These are phyloP conservation scores for Propithecus perrieri DNA, from an alignment of 2,797 vertebrate genomes.

Conservation along the genomic window DNA sequence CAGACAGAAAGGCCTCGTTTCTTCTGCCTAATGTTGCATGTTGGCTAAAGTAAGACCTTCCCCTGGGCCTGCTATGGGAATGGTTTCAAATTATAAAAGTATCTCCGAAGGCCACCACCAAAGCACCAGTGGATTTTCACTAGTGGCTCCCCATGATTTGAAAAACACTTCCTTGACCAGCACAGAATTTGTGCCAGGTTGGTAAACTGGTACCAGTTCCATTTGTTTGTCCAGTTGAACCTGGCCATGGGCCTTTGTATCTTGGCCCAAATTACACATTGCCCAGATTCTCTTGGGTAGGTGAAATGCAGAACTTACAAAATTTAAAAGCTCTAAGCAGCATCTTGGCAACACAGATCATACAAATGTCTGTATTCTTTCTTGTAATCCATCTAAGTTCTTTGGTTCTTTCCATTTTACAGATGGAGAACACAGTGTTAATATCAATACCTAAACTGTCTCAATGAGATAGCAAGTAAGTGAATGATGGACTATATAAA, in stretches of 20 bases:
- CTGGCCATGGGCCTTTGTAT: slow-evolving; percentile 1
- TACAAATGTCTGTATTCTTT: slow-evolving; percentile 18
- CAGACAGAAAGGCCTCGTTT: slow-evolving; percentile 63
- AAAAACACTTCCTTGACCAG: slow-evolving; percentile 65
- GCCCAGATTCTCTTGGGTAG: not conserved
- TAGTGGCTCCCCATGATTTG: slow-evolving; percentile 45
- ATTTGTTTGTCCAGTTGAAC: slow-evolving; percentile 49
- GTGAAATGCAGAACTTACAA: slow-evolving; percentile 3
- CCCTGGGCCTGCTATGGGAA: slow-evolving; percentile 55
- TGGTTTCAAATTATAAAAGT: slow-evolving; percentile 67
- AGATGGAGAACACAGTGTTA: not conserved
- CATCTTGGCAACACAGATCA: not conserved
- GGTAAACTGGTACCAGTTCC: slow-evolving; percentile 48
- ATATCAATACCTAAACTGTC: not conserved
- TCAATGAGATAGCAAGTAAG: slow-evolving; percentile 24
- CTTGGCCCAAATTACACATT: not conserved
- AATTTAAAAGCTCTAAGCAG: not conserved
- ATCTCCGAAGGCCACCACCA: slow-evolving; percentile 67
- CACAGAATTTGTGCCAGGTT: slow-evolving; percentile 54
- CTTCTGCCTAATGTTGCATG: slow-evolving; percentile 65
- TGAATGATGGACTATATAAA: slow-evolving; percentile 15
- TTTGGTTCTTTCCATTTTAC: slow-evolving; percentile 38
- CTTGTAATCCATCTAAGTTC: not conserved
- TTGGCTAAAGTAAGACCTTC: slow-evolving; percentile 61
- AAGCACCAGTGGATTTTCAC: slow-evolving; percentile 66